A percentile compares a stretch with the other conserved stretches of the same genome.
Evolutionary conservation across 1,140 invertebrate species (phyloP).

Genomic region (Hylyphantes graminicola): DNA sequence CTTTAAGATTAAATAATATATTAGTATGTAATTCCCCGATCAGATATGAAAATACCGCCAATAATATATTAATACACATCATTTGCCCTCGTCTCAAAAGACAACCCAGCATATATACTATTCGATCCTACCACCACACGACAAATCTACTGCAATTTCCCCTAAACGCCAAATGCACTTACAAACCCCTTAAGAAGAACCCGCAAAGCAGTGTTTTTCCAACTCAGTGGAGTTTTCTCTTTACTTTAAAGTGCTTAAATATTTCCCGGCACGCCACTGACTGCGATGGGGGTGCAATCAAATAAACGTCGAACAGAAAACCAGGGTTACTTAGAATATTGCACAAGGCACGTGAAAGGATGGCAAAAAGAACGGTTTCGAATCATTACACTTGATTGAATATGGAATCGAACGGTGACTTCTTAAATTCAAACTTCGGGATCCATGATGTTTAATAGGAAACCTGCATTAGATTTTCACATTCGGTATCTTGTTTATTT

Average conservation of each 20-base stretch:
- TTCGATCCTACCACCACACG: too few relatives aligned
- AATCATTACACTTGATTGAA: conserved; percentile 40
- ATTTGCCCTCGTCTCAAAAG: too few relatives aligned
- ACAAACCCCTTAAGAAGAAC: neutral
- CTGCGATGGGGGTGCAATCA: neutral
- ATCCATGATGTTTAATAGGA: neutral
- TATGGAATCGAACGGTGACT: neutral
- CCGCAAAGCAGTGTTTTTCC: neutral
- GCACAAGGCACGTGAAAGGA: too few relatives aligned
- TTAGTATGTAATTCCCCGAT: too few relatives aligned
- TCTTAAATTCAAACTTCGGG: too few relatives aligned
- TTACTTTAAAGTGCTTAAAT: neutral
- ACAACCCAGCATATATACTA: too few relatives aligned
- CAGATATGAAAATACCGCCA: too few relatives aligned
- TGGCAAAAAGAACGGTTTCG: neutral
- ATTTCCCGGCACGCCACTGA: neutral
- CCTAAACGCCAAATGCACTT: neutral
- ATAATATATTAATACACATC: too few relatives aligned
- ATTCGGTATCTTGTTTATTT: neutral
- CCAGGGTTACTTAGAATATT: neutral
- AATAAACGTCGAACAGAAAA: neutral
- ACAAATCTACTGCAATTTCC: neutral
- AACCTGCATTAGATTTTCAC: neutral
- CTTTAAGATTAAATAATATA: too few relatives aligned
- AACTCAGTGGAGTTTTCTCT: neutral